A percentile compares a stretch with the other conserved stretches of the same genome.
These are phyloP conservation scores for Chrysolina oricalcia DNA, from an alignment of 2,888 invertebrate genomes.

Conservation along the genomic window DNA sequence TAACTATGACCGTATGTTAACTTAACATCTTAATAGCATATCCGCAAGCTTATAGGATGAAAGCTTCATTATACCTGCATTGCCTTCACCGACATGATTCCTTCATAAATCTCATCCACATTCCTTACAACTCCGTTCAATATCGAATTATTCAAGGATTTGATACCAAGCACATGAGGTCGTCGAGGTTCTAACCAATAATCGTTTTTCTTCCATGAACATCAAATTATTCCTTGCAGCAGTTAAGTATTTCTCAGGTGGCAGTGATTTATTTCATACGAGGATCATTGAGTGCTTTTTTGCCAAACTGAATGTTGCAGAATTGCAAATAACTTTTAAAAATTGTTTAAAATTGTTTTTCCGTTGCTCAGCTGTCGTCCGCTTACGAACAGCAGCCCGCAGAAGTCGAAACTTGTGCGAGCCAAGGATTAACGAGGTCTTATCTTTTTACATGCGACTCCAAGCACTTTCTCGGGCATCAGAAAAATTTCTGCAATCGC, in stretches of 20 bases:
- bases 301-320: no score
- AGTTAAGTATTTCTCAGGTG: background rate
- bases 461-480: no score
- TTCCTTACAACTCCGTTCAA: slow-evolving; percentile 12
- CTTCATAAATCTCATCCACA: slow-evolving; percentile 10
- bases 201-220: slow-evolving; percentile 11
- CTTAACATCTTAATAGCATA: background rate
- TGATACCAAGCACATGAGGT: slow-evolving; percentile 9
- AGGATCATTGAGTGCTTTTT: background rate
- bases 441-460: no score
- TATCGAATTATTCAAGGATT: slow-evolving; percentile 8
- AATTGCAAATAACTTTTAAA: background rate
- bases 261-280: background rate
- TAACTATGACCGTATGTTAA: background rate
- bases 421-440: no score
- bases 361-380: no score
- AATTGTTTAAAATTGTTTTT: no score
- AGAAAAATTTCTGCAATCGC: no score
- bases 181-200: slow-evolving; percentile 12
- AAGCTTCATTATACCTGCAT: slow-evolving; percentile 22
- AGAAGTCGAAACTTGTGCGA: no score
- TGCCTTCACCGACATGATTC: slow-evolving; percentile 8
- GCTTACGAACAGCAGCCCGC: no score
- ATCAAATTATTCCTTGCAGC: background rate
- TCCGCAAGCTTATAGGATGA: slow-evolving; percentile 14